Evolutionary conservation across 2,113 vertebrate genomes (phyloP).

Genomic region (Pluvialis apricaria): DNA sequence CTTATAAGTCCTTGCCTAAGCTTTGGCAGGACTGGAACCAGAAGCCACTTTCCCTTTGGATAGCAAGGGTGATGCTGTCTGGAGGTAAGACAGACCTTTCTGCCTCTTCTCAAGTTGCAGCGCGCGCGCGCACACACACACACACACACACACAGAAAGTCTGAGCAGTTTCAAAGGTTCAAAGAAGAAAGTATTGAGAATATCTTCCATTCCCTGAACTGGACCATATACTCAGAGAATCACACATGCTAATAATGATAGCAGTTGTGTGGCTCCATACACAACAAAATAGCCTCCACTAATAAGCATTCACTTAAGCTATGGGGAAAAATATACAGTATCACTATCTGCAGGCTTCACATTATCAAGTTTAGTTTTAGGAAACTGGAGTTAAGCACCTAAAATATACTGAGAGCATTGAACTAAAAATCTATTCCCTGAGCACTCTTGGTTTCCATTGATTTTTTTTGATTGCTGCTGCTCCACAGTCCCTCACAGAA

Average conservation of each 20-base stretch:
- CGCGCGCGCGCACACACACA: not conserved
- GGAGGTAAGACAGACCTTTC: not conserved
- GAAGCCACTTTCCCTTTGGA: not conserved
- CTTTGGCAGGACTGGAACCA: not conserved
- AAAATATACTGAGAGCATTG: not conserved
- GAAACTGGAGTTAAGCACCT: not conserved
- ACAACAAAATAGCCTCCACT: not conserved
- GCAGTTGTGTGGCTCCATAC: not conserved
- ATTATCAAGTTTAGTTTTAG: not conserved
- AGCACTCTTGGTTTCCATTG: not conserved
- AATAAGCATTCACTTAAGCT: not conserved
- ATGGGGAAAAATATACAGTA: not conserved
- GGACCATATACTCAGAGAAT: not conserved
- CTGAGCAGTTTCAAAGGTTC: not conserved
- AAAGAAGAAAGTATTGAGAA: not conserved
- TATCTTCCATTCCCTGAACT: not conserved
- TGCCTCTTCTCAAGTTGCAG: not conserved
- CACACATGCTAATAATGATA: not conserved
- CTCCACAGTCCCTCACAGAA: not conserved
- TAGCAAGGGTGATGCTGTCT: not conserved
- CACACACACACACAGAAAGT: not conserved
- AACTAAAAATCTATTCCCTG: not conserved
- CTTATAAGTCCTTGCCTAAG: not conserved
- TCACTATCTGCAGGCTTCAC: not conserved
- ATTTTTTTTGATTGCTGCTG: not conserved